Base-by-base conservation (phyloP, 2,797 vertebrate genomes). In the Pipistrellus nathusii region DNA sequence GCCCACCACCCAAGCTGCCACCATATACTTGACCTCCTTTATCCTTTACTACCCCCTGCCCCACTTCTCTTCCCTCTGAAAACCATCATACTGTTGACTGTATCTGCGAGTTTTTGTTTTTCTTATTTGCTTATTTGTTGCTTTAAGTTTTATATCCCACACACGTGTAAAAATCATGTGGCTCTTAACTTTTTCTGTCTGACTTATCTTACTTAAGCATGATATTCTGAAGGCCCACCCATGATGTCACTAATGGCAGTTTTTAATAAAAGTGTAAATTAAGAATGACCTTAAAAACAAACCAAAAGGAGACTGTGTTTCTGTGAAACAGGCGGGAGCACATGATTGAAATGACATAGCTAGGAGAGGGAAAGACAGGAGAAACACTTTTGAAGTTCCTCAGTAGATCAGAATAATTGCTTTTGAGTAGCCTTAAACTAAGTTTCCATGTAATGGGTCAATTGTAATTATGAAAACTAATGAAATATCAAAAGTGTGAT, bases 241-340 rank as follows among this genome's bases (percentile, higher is more conserved):
- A 77, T 53, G 75, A 32, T 53, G 75, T 77, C 7, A 14, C 20
- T 53, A 25, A 53, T 77, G 75, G 20, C n/a, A 53, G n/a, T 53
- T 35, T 92, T 94, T 68, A 85, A 91, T 85, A 91, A 82, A 91
- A 88, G 69, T 93, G 51, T 44, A 92, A 87, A 88, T 90, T 85
- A 89, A 69, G 73, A 77, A 87, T 78, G 68, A 77, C 32, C 27
- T 81, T 93, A 44, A 81, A 73, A 94, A 94, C 30, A 87, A 64
- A 72, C 18, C 57, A 51, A 86, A 73, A 66, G 62, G 62, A 46
- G 17, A 38, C 12, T 57, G 2, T 77, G 17, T 81, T 81, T 81
- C 57, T 90, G 84, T 55, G 44, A 87, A 77, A 41, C 1, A 77
- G n/a, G 3, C 35, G 55, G 41, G 41, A 69, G 35, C 78, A 20